A percentile compares a stretch with the other conserved stretches of the same genome.
Conservation (phyloP, 2,888 invertebrate genomes). For the Lepeophtheirus nordmannii region DNA sequence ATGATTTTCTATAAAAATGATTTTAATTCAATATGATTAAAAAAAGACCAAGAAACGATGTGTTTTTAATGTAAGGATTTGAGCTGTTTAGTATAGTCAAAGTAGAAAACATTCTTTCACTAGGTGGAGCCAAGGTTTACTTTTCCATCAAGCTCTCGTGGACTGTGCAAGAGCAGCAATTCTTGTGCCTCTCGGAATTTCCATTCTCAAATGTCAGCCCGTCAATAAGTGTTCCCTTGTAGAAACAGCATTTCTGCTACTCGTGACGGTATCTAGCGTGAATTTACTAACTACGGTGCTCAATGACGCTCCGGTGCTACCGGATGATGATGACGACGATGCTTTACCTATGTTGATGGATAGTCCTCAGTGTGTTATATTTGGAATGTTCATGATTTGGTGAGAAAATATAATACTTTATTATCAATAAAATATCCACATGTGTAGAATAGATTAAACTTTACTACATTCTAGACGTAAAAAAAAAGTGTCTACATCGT, state of each 20-base stretch:
- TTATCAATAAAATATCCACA: neutral
- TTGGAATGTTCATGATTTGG: conserved; percentile 85
- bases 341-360: conserved; percentile 58
- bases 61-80: neutral
- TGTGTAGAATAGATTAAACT: too few relatives aligned
- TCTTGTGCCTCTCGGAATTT: conserved; percentile 58
- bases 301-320: conserved; percentile 69
- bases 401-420: neutral
- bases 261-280: conserved; percentile 76
- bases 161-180: conserved; percentile 67
- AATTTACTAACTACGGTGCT: conserved; percentile 67
- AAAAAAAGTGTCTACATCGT: too few relatives aligned
- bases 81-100: conserved; percentile 12
- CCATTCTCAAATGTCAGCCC: conserved; percentile 63
- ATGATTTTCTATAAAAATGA: too few relatives aligned
- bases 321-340: conserved; percentile 45
- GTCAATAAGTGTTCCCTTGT: conserved; percentile 70
- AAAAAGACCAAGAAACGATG: too few relatives aligned
- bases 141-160: conserved; percentile 68
- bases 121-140: conserved; percentile 70
- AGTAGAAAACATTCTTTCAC: conserved; percentile 29
- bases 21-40: too few relatives aligned
- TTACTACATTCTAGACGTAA: too few relatives aligned
- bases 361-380: conserved; percentile 72
- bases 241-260: conserved; percentile 68